Percentiles rank a stretch among this genome's conserved stretches.
phyloP scores from a whole-genome alignment of 2,888 invertebrate genomes.

The Bugulina stolonifera region DNA sequence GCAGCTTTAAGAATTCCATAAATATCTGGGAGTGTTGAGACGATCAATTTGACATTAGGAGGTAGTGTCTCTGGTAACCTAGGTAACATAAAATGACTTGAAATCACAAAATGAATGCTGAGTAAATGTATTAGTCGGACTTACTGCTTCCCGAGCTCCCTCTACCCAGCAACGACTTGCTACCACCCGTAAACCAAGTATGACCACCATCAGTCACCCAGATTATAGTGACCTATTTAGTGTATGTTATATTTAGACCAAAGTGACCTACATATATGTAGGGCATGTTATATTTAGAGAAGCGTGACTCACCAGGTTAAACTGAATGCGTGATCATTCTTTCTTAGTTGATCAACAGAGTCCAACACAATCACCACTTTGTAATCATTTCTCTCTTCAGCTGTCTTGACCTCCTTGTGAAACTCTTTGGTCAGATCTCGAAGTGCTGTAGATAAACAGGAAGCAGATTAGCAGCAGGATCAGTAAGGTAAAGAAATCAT shows the following conservation, averaged over 20 bases:
- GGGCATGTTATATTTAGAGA: no score
- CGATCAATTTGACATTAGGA: constrained; percentile 33
- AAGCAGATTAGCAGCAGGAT: background rate
- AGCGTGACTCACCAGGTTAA: background rate
- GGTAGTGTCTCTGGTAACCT: constrained; percentile 35
- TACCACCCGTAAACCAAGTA: no score
- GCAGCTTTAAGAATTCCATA: constrained; percentile 34
- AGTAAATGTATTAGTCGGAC: no score
- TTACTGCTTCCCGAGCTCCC: no score
- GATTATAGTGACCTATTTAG: no score
- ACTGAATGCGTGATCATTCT: background rate
- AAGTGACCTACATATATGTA: no score
- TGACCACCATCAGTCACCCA: no score
- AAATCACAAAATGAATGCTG: no score
- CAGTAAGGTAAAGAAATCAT: no score
- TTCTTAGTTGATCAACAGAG: constrained; percentile 7
- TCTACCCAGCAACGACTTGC: no score
- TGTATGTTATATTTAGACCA: no score
- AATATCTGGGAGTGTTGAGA: constrained; percentile 33
- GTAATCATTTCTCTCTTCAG: background rate
- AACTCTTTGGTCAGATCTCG: background rate
- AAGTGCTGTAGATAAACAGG: background rate
- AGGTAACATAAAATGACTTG: no score
- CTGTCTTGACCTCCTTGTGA: background rate
- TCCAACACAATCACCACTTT: constrained; percentile 27